Evolutionary conservation across 2,888 invertebrate genomes (phyloP), one percentile per base, ranked within the genome.

Genomic region (Teleiodes luculella): DNA sequence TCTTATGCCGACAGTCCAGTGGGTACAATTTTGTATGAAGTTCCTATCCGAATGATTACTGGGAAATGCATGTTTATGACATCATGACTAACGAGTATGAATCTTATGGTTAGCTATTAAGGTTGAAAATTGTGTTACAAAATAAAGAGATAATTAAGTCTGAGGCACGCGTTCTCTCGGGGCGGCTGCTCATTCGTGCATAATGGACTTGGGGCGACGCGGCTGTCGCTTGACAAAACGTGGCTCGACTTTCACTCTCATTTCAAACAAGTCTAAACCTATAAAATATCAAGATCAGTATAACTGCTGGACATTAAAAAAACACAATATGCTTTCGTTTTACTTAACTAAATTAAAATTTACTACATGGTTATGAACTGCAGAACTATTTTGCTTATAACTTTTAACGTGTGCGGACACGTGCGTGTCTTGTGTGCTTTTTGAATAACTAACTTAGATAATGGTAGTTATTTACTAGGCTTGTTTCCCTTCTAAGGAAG

Each of bases 111-210:
- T 0, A 33, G 18, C 20, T 11, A 0, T 2, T 77, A 74, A 63
- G 60, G 65, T 67, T 53, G 35, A 58, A 63, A 60, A 58, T 72
- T 52, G 54, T 47, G 52, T 64, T 58, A 50, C 30, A 54, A 37
- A 30, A 61, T 30, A 56, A 55, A 46, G 56, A 74, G 67, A 84
- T 85, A 83, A 86, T 86, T 85, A 85, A 78, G 73, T 74, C 72
- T 68, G 76, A 75, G 83, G 81, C 80, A 85, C 77, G 78, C 82
- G 83, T 78, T 87, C 88, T 88, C 86, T 87, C 82, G 84, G 86
- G 87, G 86, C 80, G 86, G 80, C 76, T 84, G 85, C 74, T 88
- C 83, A 86, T 86, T 88, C 86, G 87, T 87, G 87, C 86, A 85
- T 89, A 89, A 88, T 88, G 84, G 83, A 79, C 83, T 81, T 74